Evolutionary conservation across 1,140 invertebrate genomes (phyloP).

Genomic region (Temnothorax curvispinosus): DNA sequence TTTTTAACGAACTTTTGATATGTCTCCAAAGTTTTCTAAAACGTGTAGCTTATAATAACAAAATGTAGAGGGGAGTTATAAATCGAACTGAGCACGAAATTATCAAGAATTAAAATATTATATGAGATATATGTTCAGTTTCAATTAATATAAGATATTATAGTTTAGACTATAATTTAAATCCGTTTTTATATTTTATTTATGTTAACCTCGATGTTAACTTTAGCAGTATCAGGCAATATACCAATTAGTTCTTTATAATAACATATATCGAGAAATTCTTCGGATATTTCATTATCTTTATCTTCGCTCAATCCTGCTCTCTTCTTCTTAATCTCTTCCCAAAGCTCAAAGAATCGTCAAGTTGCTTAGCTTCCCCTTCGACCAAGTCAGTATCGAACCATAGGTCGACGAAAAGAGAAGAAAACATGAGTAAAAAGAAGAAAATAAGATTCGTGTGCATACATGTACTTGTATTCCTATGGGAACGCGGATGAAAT

Average conservation of each 20-base stretch:
- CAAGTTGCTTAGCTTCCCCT: constrained; percentile 41
- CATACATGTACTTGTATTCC: constrained; percentile 58
- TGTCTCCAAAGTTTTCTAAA: background rate
- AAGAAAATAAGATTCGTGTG: constrained; percentile 25
- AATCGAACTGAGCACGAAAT: background rate
- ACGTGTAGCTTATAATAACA: background rate
- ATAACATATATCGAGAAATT: constrained; percentile 8
- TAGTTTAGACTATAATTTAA: background rate
- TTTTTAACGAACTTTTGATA: constrained; percentile 36
- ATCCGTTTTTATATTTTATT: background rate
- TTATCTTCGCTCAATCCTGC: background rate
- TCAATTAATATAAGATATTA: background rate
- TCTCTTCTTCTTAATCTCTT: constrained; percentile 9
- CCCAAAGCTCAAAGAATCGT: constrained; percentile 23
- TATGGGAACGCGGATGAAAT: constrained; percentile 76
- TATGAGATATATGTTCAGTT: background rate
- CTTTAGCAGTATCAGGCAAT: background rate
- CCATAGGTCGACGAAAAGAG: background rate
- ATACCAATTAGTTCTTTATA: background rate
- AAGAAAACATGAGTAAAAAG: background rate
- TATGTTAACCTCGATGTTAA: background rate
- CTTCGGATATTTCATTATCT: constrained; percentile 47
- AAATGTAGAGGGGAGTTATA: background rate
- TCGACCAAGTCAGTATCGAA: constrained; percentile 26
- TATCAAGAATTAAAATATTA: background rate